A percentile compares a stretch with the other conserved stretches of the same genome.
Conservation (phyloP, 2,888 invertebrate genomes). For the Acanthopleura granulata region DNA sequence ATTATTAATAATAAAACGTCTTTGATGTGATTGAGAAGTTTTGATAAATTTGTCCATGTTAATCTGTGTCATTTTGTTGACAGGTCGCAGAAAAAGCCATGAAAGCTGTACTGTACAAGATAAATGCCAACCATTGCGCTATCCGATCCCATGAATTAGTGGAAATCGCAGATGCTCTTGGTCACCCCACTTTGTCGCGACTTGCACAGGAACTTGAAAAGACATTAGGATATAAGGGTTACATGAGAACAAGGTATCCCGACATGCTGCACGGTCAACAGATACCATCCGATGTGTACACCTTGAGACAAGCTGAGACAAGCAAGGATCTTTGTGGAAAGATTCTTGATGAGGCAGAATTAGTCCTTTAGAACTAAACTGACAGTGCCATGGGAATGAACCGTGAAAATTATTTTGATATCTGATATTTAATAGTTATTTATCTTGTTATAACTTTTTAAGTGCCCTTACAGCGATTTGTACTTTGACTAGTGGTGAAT, state of each 20-base stretch:
- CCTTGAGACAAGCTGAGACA: not conserved
- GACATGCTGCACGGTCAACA: constrained; percentile 18
- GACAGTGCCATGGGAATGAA: too few relatives aligned
- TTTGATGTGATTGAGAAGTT: not conserved
- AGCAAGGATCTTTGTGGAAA: not conserved
- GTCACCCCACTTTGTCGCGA: not conserved
- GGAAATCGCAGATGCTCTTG: constrained; percentile 5
- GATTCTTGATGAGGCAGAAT: too few relatives aligned
- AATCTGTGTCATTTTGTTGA: not conserved
- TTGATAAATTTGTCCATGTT: not conserved
- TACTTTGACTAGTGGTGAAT: too few relatives aligned
- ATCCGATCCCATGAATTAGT: constrained; percentile 19
- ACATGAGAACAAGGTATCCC: constrained; percentile 31
- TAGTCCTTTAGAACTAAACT: too few relatives aligned
- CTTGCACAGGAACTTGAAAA: constrained; percentile 23
- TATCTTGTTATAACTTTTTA: too few relatives aligned
- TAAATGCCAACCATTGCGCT: constrained; percentile 11
- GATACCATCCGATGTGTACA: constrained; percentile 31
- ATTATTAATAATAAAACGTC: too few relatives aligned
- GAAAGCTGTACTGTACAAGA: constrained; percentile 28
- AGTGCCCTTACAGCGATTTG: too few relatives aligned
- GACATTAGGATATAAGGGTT: constrained; percentile 1
- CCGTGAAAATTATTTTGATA: too few relatives aligned
- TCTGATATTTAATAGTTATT: too few relatives aligned
- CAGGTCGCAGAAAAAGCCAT: constrained; percentile 40